Evolutionary conservation across 2,797 vertebrate genomes (phyloP).

Genomic region (Macrochelys suwanniensis): DNA sequence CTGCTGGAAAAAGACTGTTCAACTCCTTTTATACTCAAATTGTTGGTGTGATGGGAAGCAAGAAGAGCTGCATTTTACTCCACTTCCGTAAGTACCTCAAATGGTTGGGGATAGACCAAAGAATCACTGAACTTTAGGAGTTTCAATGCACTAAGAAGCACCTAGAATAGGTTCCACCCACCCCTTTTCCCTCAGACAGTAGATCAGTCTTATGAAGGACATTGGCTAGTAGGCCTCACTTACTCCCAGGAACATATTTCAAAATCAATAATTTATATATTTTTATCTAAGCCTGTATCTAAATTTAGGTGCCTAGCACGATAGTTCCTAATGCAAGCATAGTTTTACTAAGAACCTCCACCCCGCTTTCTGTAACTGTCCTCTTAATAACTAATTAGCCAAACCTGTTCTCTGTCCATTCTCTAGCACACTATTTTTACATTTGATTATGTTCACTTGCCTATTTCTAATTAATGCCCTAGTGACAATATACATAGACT

Average conservation of each 20-base stretch:
- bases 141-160: not conserved
- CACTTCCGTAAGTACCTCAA: not conserved
- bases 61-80: not conserved
- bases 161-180: not conserved
- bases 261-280: not conserved
- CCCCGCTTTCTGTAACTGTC: not conserved
- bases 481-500: not conserved
- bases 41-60: not conserved
- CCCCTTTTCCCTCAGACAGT: not conserved
- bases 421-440: not conserved
- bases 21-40: not conserved
- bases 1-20: not conserved
- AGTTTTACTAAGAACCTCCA: not conserved
- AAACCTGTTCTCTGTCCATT: not conserved
- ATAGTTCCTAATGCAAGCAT: not conserved
- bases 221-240: not conserved
- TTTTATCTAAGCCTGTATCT: not conserved
- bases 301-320: not conserved
- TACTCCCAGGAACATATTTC: not conserved
- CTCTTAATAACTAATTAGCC: not conserved
- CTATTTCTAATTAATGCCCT: not conserved
- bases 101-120: fast-evolving
- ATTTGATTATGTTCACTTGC: not conserved
- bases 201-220: not conserved
- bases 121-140: not conserved